Evolutionary conservation across 2,888 invertebrate genomes (phyloP), one percentile per base, ranked within the genome.

Genomic region (Lithophane semibrunnea): DNA sequence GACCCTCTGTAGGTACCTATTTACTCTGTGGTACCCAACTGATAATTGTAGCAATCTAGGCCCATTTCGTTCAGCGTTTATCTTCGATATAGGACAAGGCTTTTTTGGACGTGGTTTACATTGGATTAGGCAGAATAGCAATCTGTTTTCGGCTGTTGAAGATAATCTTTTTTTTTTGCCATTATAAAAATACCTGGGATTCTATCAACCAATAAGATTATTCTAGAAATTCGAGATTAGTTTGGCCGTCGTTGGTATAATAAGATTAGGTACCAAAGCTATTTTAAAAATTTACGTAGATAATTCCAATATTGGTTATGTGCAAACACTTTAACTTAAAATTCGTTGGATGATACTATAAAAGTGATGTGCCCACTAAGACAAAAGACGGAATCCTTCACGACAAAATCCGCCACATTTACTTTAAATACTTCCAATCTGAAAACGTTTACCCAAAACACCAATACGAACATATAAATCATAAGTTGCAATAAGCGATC

Each of bases 41-140:
- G 21, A 54, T 71, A 71, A 71, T 69, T 81, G 69, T 29, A 83
- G 49, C 60, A 64, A 66, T 52, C 66, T 64, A 80, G 66, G 29
- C 37, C 24, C 37, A 72, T 68, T 78, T 70, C 1, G 18, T 64
- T 74, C 29, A 72, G 21, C 68, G 8, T 71, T 61, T 68, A 65
- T 73, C n/a, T 73, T 66, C 37, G 1, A 58, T 61, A 10, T 44
- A 69, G 68, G 61, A 60, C 64, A 74, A 84, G 37, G 67, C 8
- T 67, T 60, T 66, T 52, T 52, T 52, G 21, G 52, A 21, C 52
- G 9, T 21, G 52, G 8, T 52, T 52, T 13, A 73, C 24, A 58
- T 75, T 49, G 58, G 63, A 60, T 72, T 68, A 54, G 18, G 37
- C 49, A 61, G 44, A 82, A 67, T 49, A 66, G 12, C 42, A 66